Percentiles rank a stretch among this genome's conserved stretches.
These are phyloP conservation scores for Turnix velox DNA, from an alignment of 2,113 vertebrate species.

Conservation along the genomic window DNA sequence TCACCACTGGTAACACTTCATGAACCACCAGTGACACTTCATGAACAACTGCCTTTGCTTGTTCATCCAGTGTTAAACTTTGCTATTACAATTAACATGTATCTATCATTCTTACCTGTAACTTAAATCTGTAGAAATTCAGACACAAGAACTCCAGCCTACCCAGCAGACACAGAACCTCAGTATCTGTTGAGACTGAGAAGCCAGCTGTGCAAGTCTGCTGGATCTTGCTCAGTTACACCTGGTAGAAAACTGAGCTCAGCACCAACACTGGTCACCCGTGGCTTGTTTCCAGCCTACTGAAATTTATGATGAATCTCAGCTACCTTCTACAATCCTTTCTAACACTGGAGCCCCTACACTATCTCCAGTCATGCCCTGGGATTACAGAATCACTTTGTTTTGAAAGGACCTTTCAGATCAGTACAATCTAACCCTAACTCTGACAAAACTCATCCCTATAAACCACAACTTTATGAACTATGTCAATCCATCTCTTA, in stretches of 20 bases:
- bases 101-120: not conserved
- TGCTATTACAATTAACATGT: not conserved
- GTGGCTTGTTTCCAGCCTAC: not conserved
- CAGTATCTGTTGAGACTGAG: not conserved
- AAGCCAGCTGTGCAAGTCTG: not conserved
- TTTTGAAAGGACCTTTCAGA: too few relatives aligned
- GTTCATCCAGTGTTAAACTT: not conserved
- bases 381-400: too few relatives aligned
- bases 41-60: not conserved
- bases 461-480: too few relatives aligned
- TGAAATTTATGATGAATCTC: not conserved
- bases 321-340: not conserved
- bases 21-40: not conserved
- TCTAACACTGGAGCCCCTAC: accelerated
- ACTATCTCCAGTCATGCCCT: accelerated
- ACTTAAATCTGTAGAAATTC: not conserved
- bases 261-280: accelerated
- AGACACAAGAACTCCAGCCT: not conserved
- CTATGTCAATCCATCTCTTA: too few relatives aligned
- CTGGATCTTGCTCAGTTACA: not conserved
- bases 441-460: too few relatives aligned
- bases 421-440: too few relatives aligned
- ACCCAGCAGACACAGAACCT: not conserved
- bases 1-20: not conserved
- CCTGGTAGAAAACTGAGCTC: not conserved